These are phyloP conservation scores for Hyalella azteca DNA, from an alignment of 2,888 invertebrate species.

Conservation along the genomic window DNA sequence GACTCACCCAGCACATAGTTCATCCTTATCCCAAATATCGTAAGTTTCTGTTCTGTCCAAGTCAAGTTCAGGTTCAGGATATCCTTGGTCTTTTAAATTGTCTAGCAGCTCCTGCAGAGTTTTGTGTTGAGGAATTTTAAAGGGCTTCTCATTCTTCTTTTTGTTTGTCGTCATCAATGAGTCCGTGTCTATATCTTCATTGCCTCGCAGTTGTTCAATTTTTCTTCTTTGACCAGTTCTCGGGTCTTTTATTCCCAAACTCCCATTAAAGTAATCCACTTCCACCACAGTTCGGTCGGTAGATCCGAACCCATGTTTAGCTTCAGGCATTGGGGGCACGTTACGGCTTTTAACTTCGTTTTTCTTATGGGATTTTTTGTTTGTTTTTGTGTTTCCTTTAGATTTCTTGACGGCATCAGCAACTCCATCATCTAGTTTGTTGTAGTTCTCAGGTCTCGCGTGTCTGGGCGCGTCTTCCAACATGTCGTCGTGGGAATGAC, in stretches of 20 bases:
- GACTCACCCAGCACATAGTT: background rate
- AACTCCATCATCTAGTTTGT: background rate
- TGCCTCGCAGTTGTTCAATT: background rate
- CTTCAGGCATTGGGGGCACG: too few species aligned
- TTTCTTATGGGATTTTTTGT: background rate
- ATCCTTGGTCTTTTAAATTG: background rate
- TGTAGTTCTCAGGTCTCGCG: background rate
- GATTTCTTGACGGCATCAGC: background rate
- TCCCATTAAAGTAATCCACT: background rate
- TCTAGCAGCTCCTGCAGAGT: background rate
- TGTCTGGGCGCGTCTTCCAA: background rate
- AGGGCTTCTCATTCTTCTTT: background rate
- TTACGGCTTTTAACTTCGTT: too few species aligned
- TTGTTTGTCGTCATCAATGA: background rate
- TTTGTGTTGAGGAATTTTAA: background rate
- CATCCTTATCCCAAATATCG: background rate
- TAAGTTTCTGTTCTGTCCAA: background rate
- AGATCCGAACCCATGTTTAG: too few species aligned
- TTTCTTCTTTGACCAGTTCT: background rate
- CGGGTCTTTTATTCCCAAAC: background rate
- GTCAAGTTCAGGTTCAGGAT: background rate
- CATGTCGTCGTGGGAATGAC: background rate
- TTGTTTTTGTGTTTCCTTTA: background rate
- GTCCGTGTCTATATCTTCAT: constrained; percentile 1
- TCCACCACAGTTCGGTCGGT: background rate